Conservation (phyloP, 2,797 vertebrate genomes). For the Syngnathus rostellatus region DNA sequence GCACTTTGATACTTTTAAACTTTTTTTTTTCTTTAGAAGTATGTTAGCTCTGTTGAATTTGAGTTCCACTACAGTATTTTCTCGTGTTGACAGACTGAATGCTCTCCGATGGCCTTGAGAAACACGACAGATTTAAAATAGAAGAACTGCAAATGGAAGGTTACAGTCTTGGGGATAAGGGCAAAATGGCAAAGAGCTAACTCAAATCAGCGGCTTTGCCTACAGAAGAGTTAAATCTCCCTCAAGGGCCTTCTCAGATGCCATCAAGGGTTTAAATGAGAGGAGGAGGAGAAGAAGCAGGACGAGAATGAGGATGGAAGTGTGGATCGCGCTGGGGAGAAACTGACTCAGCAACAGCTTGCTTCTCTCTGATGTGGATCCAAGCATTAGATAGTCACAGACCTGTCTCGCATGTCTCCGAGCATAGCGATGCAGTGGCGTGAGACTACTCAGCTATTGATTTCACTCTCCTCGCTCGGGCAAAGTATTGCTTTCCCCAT, state of each 20-base stretch:
- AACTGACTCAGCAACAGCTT: slow-evolving; percentile 40
- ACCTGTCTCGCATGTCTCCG: slow-evolving; percentile 3
- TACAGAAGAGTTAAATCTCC: slow-evolving; percentile 21
- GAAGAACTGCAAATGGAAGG: slow-evolving; percentile 10
- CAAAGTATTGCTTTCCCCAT: slow-evolving; percentile 6
- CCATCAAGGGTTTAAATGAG: slow-evolving; percentile 21
- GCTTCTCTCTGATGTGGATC: slow-evolving; percentile 36
- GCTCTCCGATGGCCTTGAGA: not conserved
- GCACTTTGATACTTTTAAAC: not conserved
- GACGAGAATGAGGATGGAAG: not conserved
- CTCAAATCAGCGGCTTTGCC: slow-evolving; percentile 41
- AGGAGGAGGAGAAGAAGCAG: not conserved
- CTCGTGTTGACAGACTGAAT: not conserved
- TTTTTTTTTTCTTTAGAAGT: not conserved
- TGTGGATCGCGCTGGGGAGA: slow-evolving; percentile 18
- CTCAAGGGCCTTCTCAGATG: slow-evolving; percentile 34
- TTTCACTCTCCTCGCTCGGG: slow-evolving; percentile 9
- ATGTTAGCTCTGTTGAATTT: not conserved
- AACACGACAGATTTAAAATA: not conserved
- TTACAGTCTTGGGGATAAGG: slow-evolving; percentile 15
- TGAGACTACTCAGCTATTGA: slow-evolving; percentile 23
- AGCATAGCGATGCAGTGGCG: slow-evolving; percentile 9
- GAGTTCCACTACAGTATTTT: not conserved
- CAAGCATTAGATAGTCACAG: slow-evolving; percentile 31
- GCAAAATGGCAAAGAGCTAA: slow-evolving; percentile 24